A percentile compares a stretch with the other conserved stretches of the same genome.
Conservation (phyloP, 2,888 invertebrate genomes). For the Trachelus iudaicus region DNA sequence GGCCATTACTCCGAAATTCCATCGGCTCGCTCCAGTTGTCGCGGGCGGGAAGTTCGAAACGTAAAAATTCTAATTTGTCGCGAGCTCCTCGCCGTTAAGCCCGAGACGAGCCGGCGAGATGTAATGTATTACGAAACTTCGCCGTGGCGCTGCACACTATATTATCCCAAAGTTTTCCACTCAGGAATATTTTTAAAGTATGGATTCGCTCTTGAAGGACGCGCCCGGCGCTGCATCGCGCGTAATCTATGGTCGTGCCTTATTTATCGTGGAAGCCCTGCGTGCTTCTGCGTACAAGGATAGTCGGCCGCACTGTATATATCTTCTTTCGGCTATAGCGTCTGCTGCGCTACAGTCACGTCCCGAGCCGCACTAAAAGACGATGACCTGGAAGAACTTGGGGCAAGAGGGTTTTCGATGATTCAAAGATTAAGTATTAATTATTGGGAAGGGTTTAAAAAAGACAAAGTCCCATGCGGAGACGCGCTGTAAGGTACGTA, state of each 20-base stretch:
- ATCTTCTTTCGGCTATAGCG: background rate
- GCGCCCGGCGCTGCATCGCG: conserved; percentile 23
- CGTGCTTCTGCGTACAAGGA: background rate
- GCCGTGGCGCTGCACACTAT: conserved; percentile 27
- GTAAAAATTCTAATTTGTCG: conserved; percentile 57
- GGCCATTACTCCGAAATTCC: background rate
- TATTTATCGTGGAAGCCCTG: background rate
- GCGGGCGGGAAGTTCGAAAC: conserved; percentile 35
- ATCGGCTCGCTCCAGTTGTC: background rate
- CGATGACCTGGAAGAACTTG: background rate
- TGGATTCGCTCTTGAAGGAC: conserved; percentile 52
- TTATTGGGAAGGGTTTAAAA: background rate
- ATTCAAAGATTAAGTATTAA: background rate
- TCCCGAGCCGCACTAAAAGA: background rate
- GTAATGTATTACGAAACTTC: conserved; percentile 63
- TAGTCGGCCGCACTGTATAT: background rate
- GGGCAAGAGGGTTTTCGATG: background rate
- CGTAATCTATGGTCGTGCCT: background rate
- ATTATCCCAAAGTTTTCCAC: conserved; percentile 61
- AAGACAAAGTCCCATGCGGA: background rate
- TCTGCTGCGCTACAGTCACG: background rate
- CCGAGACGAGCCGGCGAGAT: conserved; percentile 8
- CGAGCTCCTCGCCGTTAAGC: conserved; percentile 21
- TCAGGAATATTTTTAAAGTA: conserved; percentile 62
- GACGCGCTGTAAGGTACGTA: background rate